Base-by-base conservation (phyloP, 1,140 invertebrate genomes). In the Zaprionus taronus region DNA sequence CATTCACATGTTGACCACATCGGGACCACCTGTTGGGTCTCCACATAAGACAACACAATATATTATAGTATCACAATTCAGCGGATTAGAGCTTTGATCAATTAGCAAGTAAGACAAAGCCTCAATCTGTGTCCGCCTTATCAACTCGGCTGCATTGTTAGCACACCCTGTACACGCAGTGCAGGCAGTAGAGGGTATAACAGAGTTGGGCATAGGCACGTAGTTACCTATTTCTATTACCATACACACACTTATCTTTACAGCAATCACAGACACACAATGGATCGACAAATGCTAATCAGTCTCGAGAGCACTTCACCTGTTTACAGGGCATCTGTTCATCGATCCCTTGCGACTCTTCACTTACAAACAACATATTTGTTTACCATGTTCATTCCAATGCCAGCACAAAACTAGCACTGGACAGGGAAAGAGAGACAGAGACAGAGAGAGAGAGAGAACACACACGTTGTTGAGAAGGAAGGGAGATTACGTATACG, bases 321-420 rank as follows among this genome's bases (percentile, higher is more conserved):
- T 65, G 31, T 44, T n/a, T 28, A 51, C 47, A 66, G 51, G 64
- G 64, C 24, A 36, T 36, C 56, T 47, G n/a, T 5, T 47, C 12
- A 60, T 55, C 58, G 57, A 53, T 17, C 44, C 36, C 41, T 17
- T 38, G 34, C 36, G 14, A 14, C 24, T 34, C 15, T 56, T 15
- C 14, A 15, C 36, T 38, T 38, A 14, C 36, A 38, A 15, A 14
- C 31, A 15, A 14, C 31, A 47, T 51, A 22, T 28, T 31, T 65
- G 64, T 78, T 74, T 69, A 63, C 65, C 75, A 62, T 74, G 71
- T 74, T 63, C 58, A 31, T 57, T 12, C 47, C 77, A 79, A 76
- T 79, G 67, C 67, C 77, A 79, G 38, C n/a, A 22, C 51, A 53
- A 34, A 57, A 38, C 53, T 36, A 22, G 57, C 65, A 12, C 65